Evolutionary conservation across 2,113 vertebrate species (phyloP).

Genomic region (Sialia sialis): DNA sequence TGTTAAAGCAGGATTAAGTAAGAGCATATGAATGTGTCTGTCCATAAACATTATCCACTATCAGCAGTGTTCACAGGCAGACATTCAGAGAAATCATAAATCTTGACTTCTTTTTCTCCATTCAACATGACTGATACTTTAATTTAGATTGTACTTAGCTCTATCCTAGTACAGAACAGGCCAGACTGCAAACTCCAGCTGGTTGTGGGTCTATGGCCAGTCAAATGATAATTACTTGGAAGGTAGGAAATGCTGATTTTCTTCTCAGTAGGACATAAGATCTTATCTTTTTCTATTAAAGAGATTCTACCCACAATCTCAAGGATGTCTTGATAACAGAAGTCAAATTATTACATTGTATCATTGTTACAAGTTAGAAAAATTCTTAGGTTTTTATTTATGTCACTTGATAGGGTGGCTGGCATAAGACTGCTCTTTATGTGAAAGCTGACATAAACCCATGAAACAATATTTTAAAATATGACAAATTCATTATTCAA

Average conservation of each 20-base stretch:
- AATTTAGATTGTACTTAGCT: background rate
- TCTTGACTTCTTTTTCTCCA: background rate
- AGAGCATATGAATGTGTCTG: background rate
- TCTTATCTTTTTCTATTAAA: background rate
- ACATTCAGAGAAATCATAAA: background rate
- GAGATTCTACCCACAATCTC: background rate
- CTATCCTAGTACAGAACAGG: background rate
- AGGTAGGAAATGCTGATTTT: background rate
- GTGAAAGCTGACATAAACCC: background rate
- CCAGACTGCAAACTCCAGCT: background rate
- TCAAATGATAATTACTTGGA: background rate
- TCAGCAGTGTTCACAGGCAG: background rate
- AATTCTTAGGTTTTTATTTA: constrained; percentile 6
- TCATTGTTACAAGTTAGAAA: background rate
- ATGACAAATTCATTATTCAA: constrained; percentile 22
- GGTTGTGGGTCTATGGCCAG: background rate
- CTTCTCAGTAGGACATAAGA: background rate
- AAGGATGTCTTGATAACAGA: background rate
- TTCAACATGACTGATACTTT: background rate
- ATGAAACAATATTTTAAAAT: constrained; percentile 7
- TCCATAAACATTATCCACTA: background rate
- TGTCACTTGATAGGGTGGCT: background rate
- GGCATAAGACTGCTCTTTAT: background rate
- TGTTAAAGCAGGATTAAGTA: background rate
- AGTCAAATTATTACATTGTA: background rate